Percentiles rank a stretch among this genome's conserved stretches.
Conservation (phyloP, 2,113 vertebrate genomes). For the Malurus alboscapulatus region DNA sequence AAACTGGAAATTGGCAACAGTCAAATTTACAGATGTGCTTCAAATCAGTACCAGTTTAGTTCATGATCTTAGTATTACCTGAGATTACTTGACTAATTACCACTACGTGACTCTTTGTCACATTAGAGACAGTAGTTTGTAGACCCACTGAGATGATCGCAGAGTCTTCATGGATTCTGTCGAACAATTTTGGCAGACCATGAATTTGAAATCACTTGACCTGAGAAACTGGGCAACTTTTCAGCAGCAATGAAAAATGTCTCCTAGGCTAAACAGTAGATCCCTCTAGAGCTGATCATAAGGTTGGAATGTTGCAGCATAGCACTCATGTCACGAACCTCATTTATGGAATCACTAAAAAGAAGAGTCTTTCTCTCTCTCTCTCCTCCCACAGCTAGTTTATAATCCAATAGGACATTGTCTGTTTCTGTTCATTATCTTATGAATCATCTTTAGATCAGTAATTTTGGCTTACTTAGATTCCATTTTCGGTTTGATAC, state of each 20-base stretch:
- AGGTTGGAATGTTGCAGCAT: not conserved
- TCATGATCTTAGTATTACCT: not conserved
- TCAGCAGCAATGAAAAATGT: not conserved
- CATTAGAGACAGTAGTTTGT: not conserved
- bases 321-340: not conserved
- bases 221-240: not conserved
- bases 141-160: fast-evolving
- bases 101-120: not conserved
- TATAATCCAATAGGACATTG: not conserved
- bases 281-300: not conserved
- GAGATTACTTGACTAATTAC: not conserved
- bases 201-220: not conserved
- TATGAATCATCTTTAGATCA: not conserved
- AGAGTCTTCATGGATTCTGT: not conserved
- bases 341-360: not conserved
- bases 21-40: not conserved
- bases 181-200: not conserved
- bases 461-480: not conserved
- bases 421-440: not conserved
- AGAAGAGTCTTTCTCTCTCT: not conserved
- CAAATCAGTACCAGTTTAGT: not conserved
- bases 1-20: not conserved
- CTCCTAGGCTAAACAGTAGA: not conserved
- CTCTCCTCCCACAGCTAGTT: not conserved
- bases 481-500: not conserved